These are phyloP conservation scores for Corythaixoides concolor DNA, from an alignment of 2,113 vertebrate genomes.

Conservation along the genomic window DNA sequence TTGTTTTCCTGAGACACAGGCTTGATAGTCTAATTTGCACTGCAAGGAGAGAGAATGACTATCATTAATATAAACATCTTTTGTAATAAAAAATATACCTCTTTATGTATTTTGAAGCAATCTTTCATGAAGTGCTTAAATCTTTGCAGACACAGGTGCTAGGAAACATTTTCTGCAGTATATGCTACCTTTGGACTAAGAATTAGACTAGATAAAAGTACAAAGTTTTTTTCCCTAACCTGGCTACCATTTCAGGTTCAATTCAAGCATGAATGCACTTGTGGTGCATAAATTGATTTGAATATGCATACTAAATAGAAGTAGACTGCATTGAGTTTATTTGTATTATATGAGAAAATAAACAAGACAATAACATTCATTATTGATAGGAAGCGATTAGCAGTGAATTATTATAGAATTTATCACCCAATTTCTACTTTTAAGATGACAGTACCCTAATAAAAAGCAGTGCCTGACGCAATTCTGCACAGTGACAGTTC, in stretches of 20 bases:
- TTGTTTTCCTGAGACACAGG: constrained; percentile 90
- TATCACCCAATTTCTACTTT: neutral
- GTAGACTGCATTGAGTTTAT: neutral
- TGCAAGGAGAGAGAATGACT: constrained; percentile 64
- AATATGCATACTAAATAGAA: neutral
- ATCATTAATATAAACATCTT: neutral
- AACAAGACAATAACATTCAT: neutral
- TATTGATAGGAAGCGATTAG: neutral
- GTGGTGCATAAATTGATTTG: neutral
- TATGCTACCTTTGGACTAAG: neutral
- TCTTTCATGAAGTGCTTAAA: neutral
- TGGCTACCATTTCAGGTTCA: neutral
- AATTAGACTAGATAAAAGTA: neutral
- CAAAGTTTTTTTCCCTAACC: neutral
- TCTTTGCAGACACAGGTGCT: neutral
- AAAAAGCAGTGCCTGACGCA: neutral
- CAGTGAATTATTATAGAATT: neutral
- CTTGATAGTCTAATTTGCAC: constrained; percentile 97
- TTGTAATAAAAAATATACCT: neutral
- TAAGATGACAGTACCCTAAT: neutral
- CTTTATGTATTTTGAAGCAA: neutral
- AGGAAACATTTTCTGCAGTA: neutral
- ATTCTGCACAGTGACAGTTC: neutral
- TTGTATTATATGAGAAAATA: neutral
- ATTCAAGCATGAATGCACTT: neutral